Percentiles rank a stretch among this genome's conserved stretches.
These are phyloP conservation scores for Sinohyriopsis cumingii DNA, from an alignment of 2,888 invertebrate species.

Conservation along the genomic window DNA sequence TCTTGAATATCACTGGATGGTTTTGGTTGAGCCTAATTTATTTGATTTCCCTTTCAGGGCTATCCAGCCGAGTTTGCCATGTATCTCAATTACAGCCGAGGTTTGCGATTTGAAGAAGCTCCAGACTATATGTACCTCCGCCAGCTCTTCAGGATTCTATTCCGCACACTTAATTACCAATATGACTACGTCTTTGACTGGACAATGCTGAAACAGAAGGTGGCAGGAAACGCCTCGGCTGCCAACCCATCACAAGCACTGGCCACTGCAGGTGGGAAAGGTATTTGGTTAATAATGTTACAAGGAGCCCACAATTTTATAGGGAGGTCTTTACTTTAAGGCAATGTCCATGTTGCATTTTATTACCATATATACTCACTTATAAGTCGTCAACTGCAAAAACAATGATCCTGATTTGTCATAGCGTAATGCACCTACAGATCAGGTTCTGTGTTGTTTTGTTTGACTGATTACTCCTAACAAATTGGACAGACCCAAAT, in stretches of 20 bases:
- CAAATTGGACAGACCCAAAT: too few species aligned
- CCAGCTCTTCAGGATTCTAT: constrained; percentile 97
- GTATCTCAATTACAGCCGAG: constrained; percentile 99
- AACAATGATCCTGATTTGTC: too few species aligned
- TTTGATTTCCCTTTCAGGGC: constrained; percentile 76
- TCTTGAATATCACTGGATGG: neutral
- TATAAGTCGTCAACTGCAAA: too few species aligned
- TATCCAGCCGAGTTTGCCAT: constrained; percentile 99
- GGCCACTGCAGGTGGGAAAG: constrained; percentile 31
- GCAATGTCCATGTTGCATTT: too few species aligned
- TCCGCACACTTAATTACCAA: constrained; percentile 99
- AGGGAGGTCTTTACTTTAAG: too few species aligned
- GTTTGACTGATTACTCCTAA: too few species aligned
- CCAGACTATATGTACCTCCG: constrained; percentile 99
- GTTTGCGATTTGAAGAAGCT: constrained; percentile 96
- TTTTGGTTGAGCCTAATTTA: neutral
- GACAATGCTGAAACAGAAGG: constrained; percentile 94
- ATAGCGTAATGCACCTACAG: too few species aligned
- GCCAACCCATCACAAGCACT: constrained; percentile 31
- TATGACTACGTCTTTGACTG: constrained; percentile 99
- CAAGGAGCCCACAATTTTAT: too few species aligned
- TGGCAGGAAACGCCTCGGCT: constrained; percentile 24
- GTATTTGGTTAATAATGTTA: neutral
- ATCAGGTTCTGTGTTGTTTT: too few species aligned
- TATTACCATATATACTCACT: too few species aligned